A percentile compares a stretch with the other conserved stretches of the same genome.
These are phyloP conservation scores for Dendrocincla fuliginosa DNA, from an alignment of 2,797 vertebrate genomes.

Conservation along the genomic window DNA sequence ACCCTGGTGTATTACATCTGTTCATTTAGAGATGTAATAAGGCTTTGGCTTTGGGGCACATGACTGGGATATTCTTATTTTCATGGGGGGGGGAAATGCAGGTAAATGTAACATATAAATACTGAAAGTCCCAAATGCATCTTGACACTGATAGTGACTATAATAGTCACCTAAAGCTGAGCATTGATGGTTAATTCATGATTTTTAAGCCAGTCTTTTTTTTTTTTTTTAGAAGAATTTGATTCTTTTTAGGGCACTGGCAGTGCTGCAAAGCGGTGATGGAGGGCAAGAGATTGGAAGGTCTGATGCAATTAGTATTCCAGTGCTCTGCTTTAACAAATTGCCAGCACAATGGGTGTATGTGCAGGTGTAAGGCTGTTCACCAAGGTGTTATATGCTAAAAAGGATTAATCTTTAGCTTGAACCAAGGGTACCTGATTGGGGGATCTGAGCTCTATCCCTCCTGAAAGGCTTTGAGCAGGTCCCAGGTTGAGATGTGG, in stretches of 20 bases:
- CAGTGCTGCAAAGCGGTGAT: not conserved
- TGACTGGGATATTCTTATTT: not conserved
- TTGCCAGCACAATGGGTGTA: not conserved
- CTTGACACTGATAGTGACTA: not conserved
- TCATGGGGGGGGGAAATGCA: not conserved
- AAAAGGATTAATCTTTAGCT: not conserved
- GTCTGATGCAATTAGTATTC: not conserved
- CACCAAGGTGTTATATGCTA: not conserved
- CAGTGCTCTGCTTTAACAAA: not conserved
- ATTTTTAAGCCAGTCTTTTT: not conserved
- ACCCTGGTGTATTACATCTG: not conserved
- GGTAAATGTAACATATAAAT: not conserved
- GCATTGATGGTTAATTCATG: not conserved
- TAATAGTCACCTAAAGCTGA: not conserved
- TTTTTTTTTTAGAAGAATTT: not conserved
- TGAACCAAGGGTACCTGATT: not conserved
- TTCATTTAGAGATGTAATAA: not conserved
- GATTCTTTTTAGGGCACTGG: not conserved
- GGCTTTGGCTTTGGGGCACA: not conserved
- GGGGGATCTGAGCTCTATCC: not conserved
- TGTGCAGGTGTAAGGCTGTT: not conserved
- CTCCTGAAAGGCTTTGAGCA: not conserved
- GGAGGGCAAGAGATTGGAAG: not conserved
- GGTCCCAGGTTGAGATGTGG: fast-evolving
- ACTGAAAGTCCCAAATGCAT: not conserved